Base-by-base conservation (phyloP, 2,888 invertebrate genomes). In the Polia nebulosa region DNA sequence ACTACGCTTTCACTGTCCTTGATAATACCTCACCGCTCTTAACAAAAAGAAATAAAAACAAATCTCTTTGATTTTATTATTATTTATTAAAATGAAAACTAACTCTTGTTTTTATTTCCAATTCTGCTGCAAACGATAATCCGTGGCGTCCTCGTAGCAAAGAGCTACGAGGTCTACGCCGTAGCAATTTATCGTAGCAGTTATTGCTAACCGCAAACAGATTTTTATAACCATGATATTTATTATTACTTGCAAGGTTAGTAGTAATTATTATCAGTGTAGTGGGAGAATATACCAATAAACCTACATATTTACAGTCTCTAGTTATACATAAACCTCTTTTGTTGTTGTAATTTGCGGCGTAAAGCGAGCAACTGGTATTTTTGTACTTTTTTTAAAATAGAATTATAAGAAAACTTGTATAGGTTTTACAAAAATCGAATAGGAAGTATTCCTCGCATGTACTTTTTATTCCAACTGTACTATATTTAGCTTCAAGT, bases 111-210 rank as follows among this genome's bases (percentile, higher is more conserved):
- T 11, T 45, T 17, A 32, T 52, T 59, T 51, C n/a, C 29, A 22
- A 41, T 65, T 59, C 57, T 11, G 6, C 17, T 51, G n/a, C 52
- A 17, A 20, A 32, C 13, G 36, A 49, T 45, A 20, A 25, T 29
- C 45, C 44, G 27, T 39, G 61, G 32, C 20, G 27, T 15, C 45
- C 0, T n/a, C 49, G 49, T 67, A 22, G 74, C 60, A 20, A 13
- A 13, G 41, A 4, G 76, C 62, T 75, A 67, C 78, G 53, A 36
- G 20, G 53, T n/a, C 76, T 78, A 73, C 76, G 78, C 13, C 78
- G 76, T 76, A 76, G 76, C 60, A 9, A 13, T 57, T 61, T 47
- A 15, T 44, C 61, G 57, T 78, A 78, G 73, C 60, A 29, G 17
- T 34, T 47, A 22, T 25, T 27, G 11, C 11, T 11, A 13, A 29